Evolutionary conservation across 2,797 vertebrate species (phyloP), one percentile per base, ranked within the genome.

Genomic region (Fratercula arctica): DNA sequence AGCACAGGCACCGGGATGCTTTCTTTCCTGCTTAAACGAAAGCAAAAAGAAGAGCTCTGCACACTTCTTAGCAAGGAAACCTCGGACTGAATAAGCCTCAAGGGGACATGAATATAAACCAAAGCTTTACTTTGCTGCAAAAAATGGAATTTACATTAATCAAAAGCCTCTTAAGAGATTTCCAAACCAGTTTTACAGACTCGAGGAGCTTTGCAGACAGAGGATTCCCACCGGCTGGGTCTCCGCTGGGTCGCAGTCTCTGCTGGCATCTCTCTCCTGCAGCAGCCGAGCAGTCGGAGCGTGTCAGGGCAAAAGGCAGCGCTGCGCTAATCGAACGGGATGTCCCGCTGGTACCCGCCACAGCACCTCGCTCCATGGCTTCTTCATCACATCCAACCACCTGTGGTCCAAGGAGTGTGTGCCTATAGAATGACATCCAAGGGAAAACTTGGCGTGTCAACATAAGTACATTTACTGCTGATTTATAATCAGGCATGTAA

Each of bases 151-250:
- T 94, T 85, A 46, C 83, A 74, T 95, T 69, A 91, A 93, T 90
- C 80, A 94, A 82, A 93, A 93, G 81, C 51, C 86, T 92, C 95
- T 93, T 95, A 46, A 45, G 86, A 92, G 90, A 76, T 85, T 95
- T 74, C 74, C 54, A 91, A 18, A 2, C 4, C 63, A 19, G 12
- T 79, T 95, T 89, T 70, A 43, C 67, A 85, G 54, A n/a, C 69
- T 86, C 1, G 1, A 45, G 85, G 83, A 84, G 87, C 68, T 94
- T 78, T 89, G 76, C 75, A 80, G 75, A 26, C 48, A 60, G 61
- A 88, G 56, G 66, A 75, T 93, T 94, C 95, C 64, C 91, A 59
- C 35, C 1, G 29, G 80, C 60, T 64, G 81, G 23, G 45, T 63
- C 81, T 93, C 76, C 0, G 3, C 59, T 53, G 35, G 64, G 87